Evolutionary conservation across 2,797 vertebrate species (phyloP), one percentile per base, ranked within the genome.

Genomic region (Pelobates cultripes): DNA sequence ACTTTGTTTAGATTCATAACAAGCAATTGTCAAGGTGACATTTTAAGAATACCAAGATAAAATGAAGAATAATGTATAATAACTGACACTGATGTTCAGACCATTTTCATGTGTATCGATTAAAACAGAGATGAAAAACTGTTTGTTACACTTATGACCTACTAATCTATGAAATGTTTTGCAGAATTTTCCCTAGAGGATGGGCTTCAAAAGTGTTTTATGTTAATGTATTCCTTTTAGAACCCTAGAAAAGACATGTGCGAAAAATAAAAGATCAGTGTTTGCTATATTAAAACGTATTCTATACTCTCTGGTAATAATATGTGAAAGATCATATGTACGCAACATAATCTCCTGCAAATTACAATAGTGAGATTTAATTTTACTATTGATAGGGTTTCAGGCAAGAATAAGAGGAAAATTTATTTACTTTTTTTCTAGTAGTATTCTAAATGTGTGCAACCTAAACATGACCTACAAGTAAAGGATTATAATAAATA

Each of bases 141-240:
- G 55, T 12, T 57, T 57, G 55, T 57, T 57, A 57, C 14, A 12
- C 55, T 57, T 57, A 57, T 57, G 55, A 57, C 55, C 9, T 57
- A 57, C 55, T 57, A 57, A 57, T 57, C 55, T 57, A 57, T 57
- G 13, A 57, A 57, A 57, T 57, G 55, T 57, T 57, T 57, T 57
- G 47, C 55, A 1, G 7, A 57, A 12, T 57, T 12, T 57, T 57
- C 55, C 55, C 55, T 9, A 15, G 55, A 57, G 55, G 13, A 12
- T 1, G 28, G 28, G 28, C 13, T 57, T 57, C 14, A 57, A 14
- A 57, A 12, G 55, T 57, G 55, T 57, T 12, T 57, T 57, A 57
- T 57, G 55, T 57, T 57, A 57, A 57, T 57, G 14, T 57, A 12
- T 57, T 57, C 14, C 13, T 57, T 57, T 57, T 12, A 57, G 55